Base-by-base conservation (phyloP, 2,888 invertebrate species). In the Chrysolina oricalcia region DNA sequence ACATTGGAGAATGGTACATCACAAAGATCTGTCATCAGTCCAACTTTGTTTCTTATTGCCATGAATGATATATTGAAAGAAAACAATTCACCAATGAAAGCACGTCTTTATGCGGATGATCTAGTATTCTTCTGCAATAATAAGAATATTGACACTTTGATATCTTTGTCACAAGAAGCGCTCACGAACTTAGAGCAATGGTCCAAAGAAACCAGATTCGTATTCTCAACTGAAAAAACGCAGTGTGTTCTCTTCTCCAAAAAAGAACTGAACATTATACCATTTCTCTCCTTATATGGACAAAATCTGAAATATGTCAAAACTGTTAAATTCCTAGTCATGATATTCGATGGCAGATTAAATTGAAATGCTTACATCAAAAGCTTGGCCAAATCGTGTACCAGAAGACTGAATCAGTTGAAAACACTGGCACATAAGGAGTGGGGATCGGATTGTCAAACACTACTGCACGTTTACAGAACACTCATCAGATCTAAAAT, bases 1-100 rank as follows among this genome's bases (percentile, higher is more conserved):
- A 59, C 59, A 59, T 19, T 59, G 59, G 21, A 59, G 13, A 59
- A 59, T 59, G 59, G 59, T 59, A 48, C 11, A 6, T 13, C 48
- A 48, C 48, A 48, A 48, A 13, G 11, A 48, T 48, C 48, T 48
- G 15, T 15, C 48, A 48, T 48, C 4, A 48, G 15, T 13, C 48
- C 15, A 48, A 8, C 48, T 48, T 4, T 48, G 48, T 53, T 53
- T 19, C 50, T 53, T 19, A 53, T n/a, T n/a, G n/a, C n/a, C n/a
- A n/a, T n/a, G n/a, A n/a, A n/a, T n/a, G n/a, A n/a, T n/a, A n/a
- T n/a, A 11, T 56, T 11, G 6, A 8, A 56, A 19, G 19, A 53
- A 53, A 53, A 53, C 17, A 19, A 53, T 17, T 8, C 4, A 53
- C 17, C 50, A 53, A 53, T 53, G 50, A 53, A 53, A 53, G 50